Evolutionary conservation across 2,113 vertebrate species (phyloP).

Genomic region (Fregata magnificens): DNA sequence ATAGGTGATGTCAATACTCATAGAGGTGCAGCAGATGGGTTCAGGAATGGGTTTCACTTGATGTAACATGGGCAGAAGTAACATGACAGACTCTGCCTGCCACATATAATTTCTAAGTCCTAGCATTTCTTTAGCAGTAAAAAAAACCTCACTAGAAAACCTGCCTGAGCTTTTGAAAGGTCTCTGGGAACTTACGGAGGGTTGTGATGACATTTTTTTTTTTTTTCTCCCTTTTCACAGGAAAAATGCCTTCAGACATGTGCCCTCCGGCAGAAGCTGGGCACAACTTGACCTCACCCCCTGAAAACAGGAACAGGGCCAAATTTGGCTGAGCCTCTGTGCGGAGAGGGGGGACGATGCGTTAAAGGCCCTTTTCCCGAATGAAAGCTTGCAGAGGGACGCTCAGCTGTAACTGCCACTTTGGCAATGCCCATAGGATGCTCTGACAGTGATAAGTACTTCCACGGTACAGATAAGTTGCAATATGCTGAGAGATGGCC

Average conservation of each 20-base stretch:
- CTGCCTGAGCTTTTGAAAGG: neutral
- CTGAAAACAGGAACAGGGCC: neutral
- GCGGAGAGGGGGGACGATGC: accelerated
- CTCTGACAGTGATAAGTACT: neutral
- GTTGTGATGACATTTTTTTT: neutral
- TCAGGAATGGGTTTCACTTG: neutral
- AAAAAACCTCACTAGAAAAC: neutral
- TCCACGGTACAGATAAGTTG: neutral
- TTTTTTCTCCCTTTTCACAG: neutral
- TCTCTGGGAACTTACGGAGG: neutral
- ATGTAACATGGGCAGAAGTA: neutral
- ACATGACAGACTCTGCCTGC: neutral
- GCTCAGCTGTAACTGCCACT: neutral
- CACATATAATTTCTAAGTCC: neutral
- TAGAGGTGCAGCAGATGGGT: neutral
- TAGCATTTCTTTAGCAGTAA: neutral
- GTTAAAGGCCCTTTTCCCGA: neutral
- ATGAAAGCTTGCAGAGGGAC: neutral
- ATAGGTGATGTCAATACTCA: accelerated
- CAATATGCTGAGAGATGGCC: neutral
- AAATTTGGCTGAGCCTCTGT: neutral
- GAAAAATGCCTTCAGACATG: neutral
- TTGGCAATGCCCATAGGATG: neutral
- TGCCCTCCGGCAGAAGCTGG: neutral
- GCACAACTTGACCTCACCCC: neutral